These are phyloP conservation scores for Corythucha ciliata DNA, from an alignment of 2,888 invertebrate genomes.

Conservation along the genomic window DNA sequence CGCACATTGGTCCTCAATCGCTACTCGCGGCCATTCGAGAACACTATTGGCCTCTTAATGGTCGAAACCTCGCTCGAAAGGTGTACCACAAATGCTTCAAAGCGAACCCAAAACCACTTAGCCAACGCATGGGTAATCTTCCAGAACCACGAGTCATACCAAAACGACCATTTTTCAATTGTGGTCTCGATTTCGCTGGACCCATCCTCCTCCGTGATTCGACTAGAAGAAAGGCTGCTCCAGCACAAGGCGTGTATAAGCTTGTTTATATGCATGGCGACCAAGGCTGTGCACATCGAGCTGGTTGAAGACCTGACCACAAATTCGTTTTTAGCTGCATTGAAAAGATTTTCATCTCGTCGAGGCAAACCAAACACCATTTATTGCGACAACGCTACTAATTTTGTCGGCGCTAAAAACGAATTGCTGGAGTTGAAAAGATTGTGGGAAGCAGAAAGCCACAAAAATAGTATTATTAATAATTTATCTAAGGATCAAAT, in stretches of 20 bases:
- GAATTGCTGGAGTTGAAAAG: no score
- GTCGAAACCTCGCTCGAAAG: constrained; percentile 25
- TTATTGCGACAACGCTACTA: constrained; percentile 12
- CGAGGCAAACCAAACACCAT: constrained; percentile 8
- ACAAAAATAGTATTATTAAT: no score
- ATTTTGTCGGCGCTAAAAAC: constrained; percentile 13
- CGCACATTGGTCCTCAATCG: constrained; percentile 31
- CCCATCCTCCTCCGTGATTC: not conserved
- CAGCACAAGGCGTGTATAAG: constrained; percentile 1
- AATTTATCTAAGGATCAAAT: no score
- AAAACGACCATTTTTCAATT: not conserved
- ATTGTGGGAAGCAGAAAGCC: no score
- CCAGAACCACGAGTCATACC: constrained; percentile 3
- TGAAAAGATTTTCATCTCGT: constrained; percentile 8
- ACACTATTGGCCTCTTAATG: constrained; percentile 33
- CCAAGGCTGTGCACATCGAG: constrained; percentile 15
- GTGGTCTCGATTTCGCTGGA: constrained; percentile 15
- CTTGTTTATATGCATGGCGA: constrained; percentile 12
- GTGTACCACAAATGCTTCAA: constrained; percentile 28
- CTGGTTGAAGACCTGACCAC: constrained; percentile 2
- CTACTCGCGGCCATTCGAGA: constrained; percentile 29
- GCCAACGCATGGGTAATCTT: constrained; percentile 11
- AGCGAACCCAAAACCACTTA: not conserved
- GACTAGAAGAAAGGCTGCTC: not conserved
- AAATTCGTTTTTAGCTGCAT: not conserved